These are phyloP conservation scores for Propsilocerus akamusi DNA, from an alignment of 1,140 invertebrate genomes.

Conservation along the genomic window DNA sequence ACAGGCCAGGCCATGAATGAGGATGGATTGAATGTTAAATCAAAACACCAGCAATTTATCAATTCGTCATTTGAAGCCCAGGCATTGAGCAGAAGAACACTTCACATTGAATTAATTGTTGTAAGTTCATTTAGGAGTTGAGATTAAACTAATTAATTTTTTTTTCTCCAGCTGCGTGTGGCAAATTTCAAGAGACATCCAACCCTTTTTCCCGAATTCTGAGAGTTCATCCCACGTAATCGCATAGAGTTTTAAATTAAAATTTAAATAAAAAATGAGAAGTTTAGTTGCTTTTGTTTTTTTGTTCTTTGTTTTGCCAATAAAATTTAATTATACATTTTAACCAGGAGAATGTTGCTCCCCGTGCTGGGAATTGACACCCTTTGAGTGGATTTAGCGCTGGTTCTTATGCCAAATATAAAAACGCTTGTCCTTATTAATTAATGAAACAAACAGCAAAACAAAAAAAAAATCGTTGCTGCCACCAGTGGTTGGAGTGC, in stretches of 20 bases:
- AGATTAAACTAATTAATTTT: conserved; percentile 4
- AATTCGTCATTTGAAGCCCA: not conserved
- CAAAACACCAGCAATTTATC: not conserved
- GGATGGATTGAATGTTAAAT: no score
- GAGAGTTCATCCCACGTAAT: no score
- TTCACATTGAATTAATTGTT: conserved; percentile 3
- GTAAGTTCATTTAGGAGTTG: not conserved
- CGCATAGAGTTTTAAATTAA: conserved; percentile 2
- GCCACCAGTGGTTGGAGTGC: no score
- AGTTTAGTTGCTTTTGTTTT: no score
- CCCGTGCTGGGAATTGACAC: not conserved
- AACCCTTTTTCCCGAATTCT: not conserved
- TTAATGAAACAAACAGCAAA: conserved; percentile 1
- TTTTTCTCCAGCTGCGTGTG: not conserved
- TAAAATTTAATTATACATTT: conserved; percentile 3
- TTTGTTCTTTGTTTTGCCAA: not conserved
- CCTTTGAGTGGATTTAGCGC: no score
- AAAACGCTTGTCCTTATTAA: not conserved
- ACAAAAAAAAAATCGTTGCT: no score
- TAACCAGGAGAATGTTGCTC: not conserved
- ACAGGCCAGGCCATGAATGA: no score
- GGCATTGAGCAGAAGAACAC: not conserved
- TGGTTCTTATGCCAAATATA: not conserved
- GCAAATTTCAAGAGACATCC: not conserved
- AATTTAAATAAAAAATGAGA: conserved; percentile 3